Percentiles rank a stretch among this genome's conserved stretches.
Conservation (phyloP, 35 echinoderm and acorn worm genomes). For the Patiria miniata region DNA sequence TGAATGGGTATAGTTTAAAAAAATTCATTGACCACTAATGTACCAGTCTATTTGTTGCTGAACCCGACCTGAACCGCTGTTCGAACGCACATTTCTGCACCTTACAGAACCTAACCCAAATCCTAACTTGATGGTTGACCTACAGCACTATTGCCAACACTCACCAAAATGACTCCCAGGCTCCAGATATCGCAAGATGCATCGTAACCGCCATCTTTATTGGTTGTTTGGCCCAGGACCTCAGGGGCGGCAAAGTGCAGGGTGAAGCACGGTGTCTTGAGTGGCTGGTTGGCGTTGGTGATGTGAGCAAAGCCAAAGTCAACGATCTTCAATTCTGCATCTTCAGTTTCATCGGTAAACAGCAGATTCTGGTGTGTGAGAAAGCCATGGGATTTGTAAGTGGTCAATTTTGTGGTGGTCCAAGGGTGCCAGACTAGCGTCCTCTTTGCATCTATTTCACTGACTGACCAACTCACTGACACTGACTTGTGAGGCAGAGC, state of each 20-base stretch:
- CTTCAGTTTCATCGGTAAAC: slow-evolving; percentile 81
- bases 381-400: neutral
- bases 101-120: no score
- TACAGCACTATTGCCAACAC: neutral
- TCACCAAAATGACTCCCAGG: slow-evolving; percentile 92
- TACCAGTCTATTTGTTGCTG: no score
- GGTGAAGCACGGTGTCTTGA: slow-evolving; percentile 95
- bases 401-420: no score
- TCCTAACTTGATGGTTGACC: no score
- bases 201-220: slow-evolving; percentile 87
- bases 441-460: no score
- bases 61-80: no score
- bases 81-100: no score
- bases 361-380: slow-evolving; percentile 73
- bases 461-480: no score
- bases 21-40: no score
- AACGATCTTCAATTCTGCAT: slow-evolving; percentile 93
- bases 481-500: no score
- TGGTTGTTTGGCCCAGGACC: slow-evolving; percentile 65
- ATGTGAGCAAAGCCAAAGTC: slow-evolving; percentile 98
- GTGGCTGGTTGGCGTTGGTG: slow-evolving; percentile 88
- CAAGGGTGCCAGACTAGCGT: no score
- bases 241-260: slow-evolving; percentile 94
- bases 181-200: slow-evolving; percentile 99
- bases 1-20: no score